Evolutionary conservation across 2,888 invertebrate genomes (phyloP), one percentile per base, ranked within the genome.

Genomic region (Oxyteleia sp.): DNA sequence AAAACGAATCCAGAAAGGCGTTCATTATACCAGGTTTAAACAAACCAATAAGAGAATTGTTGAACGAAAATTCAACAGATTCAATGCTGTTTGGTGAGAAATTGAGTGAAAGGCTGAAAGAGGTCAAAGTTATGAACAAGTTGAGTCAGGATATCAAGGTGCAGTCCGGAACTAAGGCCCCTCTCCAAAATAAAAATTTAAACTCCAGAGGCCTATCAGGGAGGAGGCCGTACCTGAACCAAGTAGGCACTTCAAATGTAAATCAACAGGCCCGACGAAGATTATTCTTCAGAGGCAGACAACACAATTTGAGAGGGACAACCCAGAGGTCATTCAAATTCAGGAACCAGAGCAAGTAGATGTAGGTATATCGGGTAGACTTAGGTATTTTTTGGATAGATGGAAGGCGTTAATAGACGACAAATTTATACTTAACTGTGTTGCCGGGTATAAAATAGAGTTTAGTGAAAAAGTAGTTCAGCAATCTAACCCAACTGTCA

Each of bases 351-450:
- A 13, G n/a, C 8, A 29, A 57, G 11, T 45, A 59, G 41, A 61
- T 13, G 78, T 78, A 53, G 4, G 78, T 63, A 26, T 13, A 1
- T 51, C 51, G 0, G 80, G 74, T 5, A 26, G 80, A n/a, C 20
- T 80, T 8, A 15, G 0, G 0, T 3, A n/a, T 0, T 74, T 74
- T 35, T 5, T 35, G 10, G 51, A 1, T 80, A 51, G 79, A 4
- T 32, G 29, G 8, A 57, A n/a, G 64, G n/a, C n/a, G n/a, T n/a
- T 80, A 5, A 59, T 68, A 1, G 23, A 57, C 8, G 74, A 74
- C 29, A 35, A 29, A 23, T 66, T 80, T 38, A 15, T 80, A n/a
- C n/a, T 81, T 3, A 2, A 35, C 0, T 61, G 18, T 10, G 26
- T 81, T 8, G 8, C 1, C n/a, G 74, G 81, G 1, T 61, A 57